phyloP scores from a whole-genome alignment of 1,140 invertebrate genomes.

The Bilobella aurantiaca region DNA sequence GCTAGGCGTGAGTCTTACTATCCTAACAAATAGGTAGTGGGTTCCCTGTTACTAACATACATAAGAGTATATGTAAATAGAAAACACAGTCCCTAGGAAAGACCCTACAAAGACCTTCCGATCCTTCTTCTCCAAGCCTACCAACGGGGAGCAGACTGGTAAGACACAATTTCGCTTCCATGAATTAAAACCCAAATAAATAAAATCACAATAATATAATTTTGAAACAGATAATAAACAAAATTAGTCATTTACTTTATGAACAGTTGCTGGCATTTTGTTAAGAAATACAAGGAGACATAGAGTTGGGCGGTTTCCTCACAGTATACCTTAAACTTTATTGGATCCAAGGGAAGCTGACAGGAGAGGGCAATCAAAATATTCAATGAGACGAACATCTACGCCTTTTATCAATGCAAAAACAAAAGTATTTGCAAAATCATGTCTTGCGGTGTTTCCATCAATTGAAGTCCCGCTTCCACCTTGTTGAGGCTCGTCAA shows the following conservation, averaged over 20 bases:
- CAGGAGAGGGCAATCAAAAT: conserved; percentile 15
- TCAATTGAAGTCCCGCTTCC: conserved; percentile 21
- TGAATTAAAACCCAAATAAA: too few species aligned
- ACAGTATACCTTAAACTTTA: conserved; percentile 12
- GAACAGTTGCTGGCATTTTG: conserved; percentile 16
- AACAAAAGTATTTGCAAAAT: conserved; percentile 7
- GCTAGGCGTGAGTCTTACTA: too few species aligned
- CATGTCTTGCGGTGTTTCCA: conserved; percentile 25
- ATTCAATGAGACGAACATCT: conserved; percentile 5
- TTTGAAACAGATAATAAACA: too few species aligned
- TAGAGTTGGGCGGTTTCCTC: not conserved
- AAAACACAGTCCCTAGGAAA: too few species aligned
- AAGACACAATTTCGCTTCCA: not conserved
- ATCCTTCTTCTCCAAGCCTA: conserved; percentile 7
- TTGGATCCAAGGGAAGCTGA: conserved; percentile 5
- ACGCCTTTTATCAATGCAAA: conserved; percentile 17
- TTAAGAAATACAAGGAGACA: conserved; percentile 14
- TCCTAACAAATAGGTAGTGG: too few species aligned
- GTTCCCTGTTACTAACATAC: too few species aligned
- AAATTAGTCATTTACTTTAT: too few species aligned
- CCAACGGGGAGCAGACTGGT: conserved; percentile 13
- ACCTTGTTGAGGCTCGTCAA: conserved; percentile 19
- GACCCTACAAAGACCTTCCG: conserved; percentile 10
- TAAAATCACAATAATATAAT: too few species aligned
- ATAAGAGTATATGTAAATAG: too few species aligned